phyloP scores from a whole-genome alignment of 2,113 vertebrate species.

The Strigops habroptila region DNA sequence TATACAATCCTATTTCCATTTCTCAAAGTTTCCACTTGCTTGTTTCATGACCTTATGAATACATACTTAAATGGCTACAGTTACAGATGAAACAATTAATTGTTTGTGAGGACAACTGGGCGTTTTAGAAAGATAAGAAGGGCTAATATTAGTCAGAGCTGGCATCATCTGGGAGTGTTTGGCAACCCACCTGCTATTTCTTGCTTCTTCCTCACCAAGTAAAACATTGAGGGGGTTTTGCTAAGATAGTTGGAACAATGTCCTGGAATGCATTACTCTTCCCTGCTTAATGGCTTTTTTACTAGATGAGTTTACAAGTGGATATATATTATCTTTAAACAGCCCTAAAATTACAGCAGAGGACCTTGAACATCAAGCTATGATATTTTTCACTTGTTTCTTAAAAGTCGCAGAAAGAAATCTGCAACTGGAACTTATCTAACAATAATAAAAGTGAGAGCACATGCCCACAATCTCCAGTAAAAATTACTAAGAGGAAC shows the following conservation, averaged over 20 bases:
- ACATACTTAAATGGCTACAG: neutral
- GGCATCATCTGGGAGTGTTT: neutral
- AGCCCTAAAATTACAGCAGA: neutral
- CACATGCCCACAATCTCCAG: neutral
- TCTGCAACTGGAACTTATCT: neutral
- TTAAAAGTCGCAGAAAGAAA: neutral
- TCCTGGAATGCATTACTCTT: neutral
- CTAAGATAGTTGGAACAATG: neutral
- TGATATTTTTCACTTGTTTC: neutral
- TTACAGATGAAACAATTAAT: conserved; percentile 13
- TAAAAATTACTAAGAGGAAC: neutral
- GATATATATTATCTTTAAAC: neutral
- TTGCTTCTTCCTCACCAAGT: conserved; percentile 4
- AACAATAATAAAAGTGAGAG: neutral
- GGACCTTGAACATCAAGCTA: neutral
- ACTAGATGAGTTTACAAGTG: neutral
- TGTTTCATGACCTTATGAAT: neutral
- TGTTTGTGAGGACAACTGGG: neutral
- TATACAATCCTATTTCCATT: neutral
- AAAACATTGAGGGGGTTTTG: conserved; percentile 14
- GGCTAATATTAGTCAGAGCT: conserved; percentile 23
- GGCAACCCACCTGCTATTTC: conserved; percentile 9
- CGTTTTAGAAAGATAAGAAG: conserved; percentile 5
- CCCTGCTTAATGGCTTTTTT: neutral
- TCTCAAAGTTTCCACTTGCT: conserved; percentile 22